Evolutionary conservation across 2,888 invertebrate species (phyloP).

Genomic region (Machimus atricapillus): DNA sequence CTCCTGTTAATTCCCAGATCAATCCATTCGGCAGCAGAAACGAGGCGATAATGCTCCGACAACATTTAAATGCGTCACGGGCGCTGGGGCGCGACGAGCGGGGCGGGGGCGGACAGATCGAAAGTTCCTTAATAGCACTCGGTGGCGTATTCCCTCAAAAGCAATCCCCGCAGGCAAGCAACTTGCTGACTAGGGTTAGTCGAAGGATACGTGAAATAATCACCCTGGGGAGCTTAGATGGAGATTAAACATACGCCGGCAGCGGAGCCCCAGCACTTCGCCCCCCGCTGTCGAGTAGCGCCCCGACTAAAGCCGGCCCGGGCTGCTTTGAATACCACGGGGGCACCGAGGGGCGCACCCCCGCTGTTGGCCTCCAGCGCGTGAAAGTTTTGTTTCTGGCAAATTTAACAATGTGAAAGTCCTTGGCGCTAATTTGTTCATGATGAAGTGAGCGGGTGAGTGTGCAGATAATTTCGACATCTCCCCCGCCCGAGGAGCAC

Average conservation of each 20-base stretch:
- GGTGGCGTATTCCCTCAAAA: constrained; percentile 5
- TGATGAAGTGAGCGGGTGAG: not conserved
- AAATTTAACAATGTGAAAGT: not conserved
- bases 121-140: not conserved
- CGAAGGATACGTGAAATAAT: constrained; percentile 28
- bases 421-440: constrained; percentile 10
- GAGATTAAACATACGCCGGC: constrained; percentile 7
- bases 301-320: not conserved
- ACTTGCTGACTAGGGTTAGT: constrained; percentile 27
- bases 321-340: not conserved
- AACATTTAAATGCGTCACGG: not conserved
- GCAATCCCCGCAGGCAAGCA: not conserved
- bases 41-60: constrained; percentile 2
- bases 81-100: not conserved
- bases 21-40: not conserved
- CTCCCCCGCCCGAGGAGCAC: not conserved
- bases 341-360: not conserved
- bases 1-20: not conserved
- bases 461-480: constrained; percentile 16
- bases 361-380: not conserved
- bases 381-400: constrained; percentile 10
- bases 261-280: not conserved
- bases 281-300: not conserved
- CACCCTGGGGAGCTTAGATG: constrained; percentile 20
- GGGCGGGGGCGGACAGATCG: not conserved